Base-by-base conservation (phyloP, 2,888 invertebrate species). In the Chloromyia formosa region DNA sequence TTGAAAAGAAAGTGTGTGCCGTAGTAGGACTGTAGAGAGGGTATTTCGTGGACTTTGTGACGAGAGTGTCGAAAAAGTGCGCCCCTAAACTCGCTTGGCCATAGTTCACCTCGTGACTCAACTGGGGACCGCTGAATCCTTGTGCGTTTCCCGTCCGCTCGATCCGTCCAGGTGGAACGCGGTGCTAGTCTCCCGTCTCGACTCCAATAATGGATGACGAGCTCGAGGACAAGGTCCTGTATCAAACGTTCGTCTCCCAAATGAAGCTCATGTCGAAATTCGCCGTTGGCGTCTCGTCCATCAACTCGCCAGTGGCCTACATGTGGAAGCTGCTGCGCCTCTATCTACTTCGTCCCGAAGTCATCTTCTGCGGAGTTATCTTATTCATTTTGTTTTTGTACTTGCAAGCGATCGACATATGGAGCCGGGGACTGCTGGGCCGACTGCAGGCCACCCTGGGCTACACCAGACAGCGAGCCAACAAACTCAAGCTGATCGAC, bases 171-270 rank as follows among this genome's bases (percentile, higher is more conserved):
- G 3, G 27, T 23, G 22, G 2, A 14, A 10, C 62, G 62, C 35
- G 62, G 62, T 40, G 22, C 5, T 1, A 56, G 20, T 35, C 62
- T 16, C n/a, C 2, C 27, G 27, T 35, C 27, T n/a, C 54, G 20
- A 53, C 20, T 16, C 53, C 18, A 74, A 77, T 61, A 73, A 95
- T 95, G 95, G 95, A 95, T 90, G 95, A 95, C 92, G 94, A 94
- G 87, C 87, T 95, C 82, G 95, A 95, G 87, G 94, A 95, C 82
- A 91, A 91, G 88, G 91, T 95, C 81, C 88, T 95, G 81, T 93
- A 94, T 86, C 94, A 95, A 89, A 93, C 94, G 42, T 94, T 94
- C 86, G 86, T 93, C 79, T 93, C 94, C 79, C 93, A 94, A 85
- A 91, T 93, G 90, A 94, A 94, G 89, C 88, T 94, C 79, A 87